phyloP scores from a whole-genome alignment of 2,888 invertebrate species.

The Ceriagrion tenellum region DNA sequence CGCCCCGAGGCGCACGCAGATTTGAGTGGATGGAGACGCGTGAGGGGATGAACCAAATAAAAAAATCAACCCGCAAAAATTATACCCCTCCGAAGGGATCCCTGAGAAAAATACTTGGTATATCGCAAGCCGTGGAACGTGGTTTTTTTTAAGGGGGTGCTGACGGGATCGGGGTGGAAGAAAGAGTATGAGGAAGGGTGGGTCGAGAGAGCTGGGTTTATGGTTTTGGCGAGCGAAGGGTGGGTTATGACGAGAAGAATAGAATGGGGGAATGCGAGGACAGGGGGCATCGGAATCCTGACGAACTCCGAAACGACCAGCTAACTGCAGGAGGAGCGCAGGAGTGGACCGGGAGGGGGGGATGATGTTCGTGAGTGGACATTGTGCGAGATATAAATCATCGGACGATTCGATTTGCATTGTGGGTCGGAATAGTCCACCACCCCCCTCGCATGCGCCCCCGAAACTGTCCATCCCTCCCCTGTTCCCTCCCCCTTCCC shows the following conservation, averaged over 20 bases:
- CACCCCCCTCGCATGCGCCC: not conserved
- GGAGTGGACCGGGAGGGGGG: not conserved
- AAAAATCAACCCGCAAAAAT: conserved; percentile 52
- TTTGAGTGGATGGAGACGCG: not conserved
- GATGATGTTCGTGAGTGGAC: not conserved
- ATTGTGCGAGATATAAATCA: conserved; percentile 54
- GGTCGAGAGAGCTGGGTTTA: not conserved
- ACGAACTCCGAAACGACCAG: not conserved
- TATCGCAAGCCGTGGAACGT: not conserved
- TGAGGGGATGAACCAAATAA: not conserved
- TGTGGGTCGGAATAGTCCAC: not conserved
- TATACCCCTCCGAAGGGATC: not conserved
- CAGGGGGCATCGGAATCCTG: not conserved
- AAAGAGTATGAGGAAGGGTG: not conserved
- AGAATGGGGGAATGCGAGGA: not conserved
- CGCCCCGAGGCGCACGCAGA: not conserved
- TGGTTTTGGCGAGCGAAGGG: not conserved
- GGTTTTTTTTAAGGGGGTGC: not conserved
- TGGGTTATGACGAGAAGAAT: not conserved
- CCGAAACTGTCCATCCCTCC: too few species aligned
- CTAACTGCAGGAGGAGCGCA: not conserved
- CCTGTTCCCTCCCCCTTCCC: too few species aligned
- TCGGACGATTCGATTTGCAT: conserved; percentile 57
- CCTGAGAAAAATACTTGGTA: not conserved
- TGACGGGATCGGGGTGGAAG: not conserved